Evolutionary conservation across 2,888 invertebrate genomes (phyloP).

Genomic region (Sturmia bella): DNA sequence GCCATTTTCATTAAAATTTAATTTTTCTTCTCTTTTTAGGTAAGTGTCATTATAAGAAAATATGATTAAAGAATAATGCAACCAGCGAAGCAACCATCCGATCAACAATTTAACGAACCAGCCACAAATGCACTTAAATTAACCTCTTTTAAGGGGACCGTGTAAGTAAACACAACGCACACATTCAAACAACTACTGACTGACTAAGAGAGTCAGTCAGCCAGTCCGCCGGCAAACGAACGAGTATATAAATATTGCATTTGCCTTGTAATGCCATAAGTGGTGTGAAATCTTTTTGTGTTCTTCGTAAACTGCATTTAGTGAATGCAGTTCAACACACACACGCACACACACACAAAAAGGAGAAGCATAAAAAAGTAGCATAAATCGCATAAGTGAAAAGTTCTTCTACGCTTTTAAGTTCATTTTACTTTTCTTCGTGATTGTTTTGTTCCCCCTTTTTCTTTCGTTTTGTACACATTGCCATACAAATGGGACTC

Average conservation of each 20-base stretch:
- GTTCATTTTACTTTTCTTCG: constrained; percentile 47
- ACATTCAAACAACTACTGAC: not conserved
- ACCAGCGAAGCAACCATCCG: constrained; percentile 25
- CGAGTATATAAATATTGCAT: constrained; percentile 53
- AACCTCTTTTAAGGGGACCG: constrained; percentile 45
- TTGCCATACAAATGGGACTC: constrained; percentile 34
- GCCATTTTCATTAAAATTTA: constrained; percentile 14
- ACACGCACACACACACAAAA: constrained; percentile 6
- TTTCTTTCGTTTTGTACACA: not conserved
- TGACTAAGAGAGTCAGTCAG: constrained; percentile 12
- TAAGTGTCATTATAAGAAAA: constrained; percentile 61
- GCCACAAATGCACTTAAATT: constrained; percentile 43
- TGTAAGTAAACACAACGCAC: constrained; percentile 19
- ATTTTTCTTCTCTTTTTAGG: constrained; percentile 41
- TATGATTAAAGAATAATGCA: constrained; percentile 39
- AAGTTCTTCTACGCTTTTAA: constrained; percentile 58
- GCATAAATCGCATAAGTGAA: constrained; percentile 65
- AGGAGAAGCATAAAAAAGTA: constrained; percentile 26
- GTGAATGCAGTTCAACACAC: constrained; percentile 21
- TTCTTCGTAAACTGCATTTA: constrained; percentile 27
- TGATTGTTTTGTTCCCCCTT: not conserved
- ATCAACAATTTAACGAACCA: constrained; percentile 42
- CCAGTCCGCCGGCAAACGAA: not conserved
- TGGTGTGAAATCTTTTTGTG: constrained; percentile 38
- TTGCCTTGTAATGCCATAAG: constrained; percentile 46